Evolutionary conservation across 2,888 invertebrate genomes (phyloP), one percentile per base, ranked within the genome.

Genomic region (Epirrita christyi): DNA sequence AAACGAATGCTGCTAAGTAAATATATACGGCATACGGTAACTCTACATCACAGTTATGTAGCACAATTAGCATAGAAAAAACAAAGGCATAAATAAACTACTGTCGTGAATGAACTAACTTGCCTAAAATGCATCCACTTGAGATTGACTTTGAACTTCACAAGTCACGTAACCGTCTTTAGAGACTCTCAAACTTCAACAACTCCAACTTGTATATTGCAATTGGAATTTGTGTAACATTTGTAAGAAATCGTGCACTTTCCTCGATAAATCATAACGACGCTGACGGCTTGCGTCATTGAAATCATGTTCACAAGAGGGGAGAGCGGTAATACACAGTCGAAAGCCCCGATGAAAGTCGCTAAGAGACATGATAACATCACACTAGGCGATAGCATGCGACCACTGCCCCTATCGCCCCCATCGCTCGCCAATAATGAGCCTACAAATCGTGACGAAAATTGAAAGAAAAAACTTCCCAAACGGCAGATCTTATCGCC

Each of bases 391-490:
- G 85, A 85, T 80, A 78, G 82, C 88, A 84, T 81, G 86, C 87
- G 88, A 83, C 86, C 86, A 80, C 85, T 83, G 89, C 91, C 91
- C 91, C 80, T 91, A 91, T 90, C 90, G 87, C 91, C 91, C 90
- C 78, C 91, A 92, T 92, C 90, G 76, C 83, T 76, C 80, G 80
- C 85, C 83, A 85, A 89, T 91, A 91, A 91, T 91, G 88, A 91
- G 82, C 78, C 82, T 82, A 91, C 91, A 92, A 91, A 92, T 92
- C 92, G 90, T 89, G 88, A 90, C 90, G 91, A 89, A 92, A 89
- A 91, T 90, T 85, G 88, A 91, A 91, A 90, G 89, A 92, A 89
- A 92, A 89, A 92, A 91, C 87, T 88, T 88, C 88, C 87, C 88
- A 83, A 88, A 79, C 82, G 83, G 74, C 85, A 84, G 91, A 92